Percentiles rank a stretch among this genome's conserved stretches.
Conservation (phyloP, 2,888 invertebrate species). For the Pilophorus perplexus region DNA sequence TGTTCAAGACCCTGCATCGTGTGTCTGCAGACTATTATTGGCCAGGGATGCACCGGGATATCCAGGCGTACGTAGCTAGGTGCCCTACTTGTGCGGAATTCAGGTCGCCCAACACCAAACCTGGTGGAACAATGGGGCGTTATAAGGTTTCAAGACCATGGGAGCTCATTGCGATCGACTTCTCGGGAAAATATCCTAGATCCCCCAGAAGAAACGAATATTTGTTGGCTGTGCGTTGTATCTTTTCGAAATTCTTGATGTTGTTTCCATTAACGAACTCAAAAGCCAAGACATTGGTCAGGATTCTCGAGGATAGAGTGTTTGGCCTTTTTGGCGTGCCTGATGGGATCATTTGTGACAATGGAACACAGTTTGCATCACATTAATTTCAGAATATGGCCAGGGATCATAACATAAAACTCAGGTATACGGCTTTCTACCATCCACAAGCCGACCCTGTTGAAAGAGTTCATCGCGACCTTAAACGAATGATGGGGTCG, state of each 20-base stretch:
- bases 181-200: slow-evolving; percentile 5
- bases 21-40: slow-evolving; percentile 9
- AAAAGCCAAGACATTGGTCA: background rate
- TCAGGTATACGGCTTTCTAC: slow-evolving; percentile 44
- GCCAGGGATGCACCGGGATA: slow-evolving; percentile 7
- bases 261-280: slow-evolving; percentile 39
- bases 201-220: background rate
- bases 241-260: slow-evolving; percentile 49
- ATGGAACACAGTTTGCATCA: slow-evolving; percentile 47
- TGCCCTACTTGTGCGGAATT: background rate
- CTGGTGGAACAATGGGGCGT: slow-evolving; percentile 6
- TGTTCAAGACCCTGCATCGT: slow-evolving; percentile 30
- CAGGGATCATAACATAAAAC: slow-evolving; percentile 20
- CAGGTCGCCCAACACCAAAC: background rate
- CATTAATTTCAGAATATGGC: slow-evolving; percentile 38
- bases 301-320: slow-evolving; percentile 37
- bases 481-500: slow-evolving; percentile 47
- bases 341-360: slow-evolving; percentile 46
- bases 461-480: slow-evolving; percentile 47
- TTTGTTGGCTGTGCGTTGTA: slow-evolving; percentile 47
- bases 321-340: slow-evolving; percentile 47
- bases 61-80: background rate
- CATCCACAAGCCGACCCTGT: slow-evolving; percentile 49
- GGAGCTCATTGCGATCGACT: slow-evolving; percentile 32
- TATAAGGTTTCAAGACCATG: slow-evolving; percentile 38